phyloP scores from a whole-genome alignment of 2,888 invertebrate species.

The Hirtodrosophila histrioides region DNA sequence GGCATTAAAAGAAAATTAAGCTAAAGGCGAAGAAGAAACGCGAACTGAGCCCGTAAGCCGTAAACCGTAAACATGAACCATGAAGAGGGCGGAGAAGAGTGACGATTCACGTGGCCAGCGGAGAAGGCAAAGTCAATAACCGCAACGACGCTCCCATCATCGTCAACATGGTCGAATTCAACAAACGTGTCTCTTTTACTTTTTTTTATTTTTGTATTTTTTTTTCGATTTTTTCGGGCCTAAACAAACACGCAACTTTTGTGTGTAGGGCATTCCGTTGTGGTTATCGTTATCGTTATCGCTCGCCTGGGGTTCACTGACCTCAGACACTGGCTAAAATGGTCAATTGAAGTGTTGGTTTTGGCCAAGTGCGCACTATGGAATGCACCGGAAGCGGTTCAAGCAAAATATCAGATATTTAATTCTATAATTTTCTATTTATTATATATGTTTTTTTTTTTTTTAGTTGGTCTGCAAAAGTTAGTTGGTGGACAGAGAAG shows the following conservation, averaged over 20 bases:
- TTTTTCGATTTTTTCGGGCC: conserved; percentile 36
- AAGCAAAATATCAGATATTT: conserved; percentile 3
- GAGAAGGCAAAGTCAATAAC: conserved; percentile 62
- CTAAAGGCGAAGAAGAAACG: conserved; percentile 32
- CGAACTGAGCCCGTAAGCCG: background rate
- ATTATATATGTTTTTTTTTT: conserved; percentile 1
- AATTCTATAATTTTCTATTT: background rate
- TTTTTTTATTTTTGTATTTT: conserved; percentile 3
- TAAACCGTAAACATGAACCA: conserved; percentile 13
- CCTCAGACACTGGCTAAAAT: conserved; percentile 57
- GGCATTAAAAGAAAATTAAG: conserved; percentile 29
- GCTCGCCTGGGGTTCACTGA: conserved; percentile 57
- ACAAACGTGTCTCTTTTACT: conserved; percentile 20
- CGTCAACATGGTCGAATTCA: conserved; percentile 12
- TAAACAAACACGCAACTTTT: conserved; percentile 71
- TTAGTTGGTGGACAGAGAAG: conserved; percentile 6
- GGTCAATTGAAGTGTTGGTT: conserved; percentile 24
- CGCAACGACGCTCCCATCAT: conserved; percentile 49
- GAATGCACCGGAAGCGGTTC: conserved; percentile 37
- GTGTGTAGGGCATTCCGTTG: conserved; percentile 12
- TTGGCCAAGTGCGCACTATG: conserved; percentile 21
- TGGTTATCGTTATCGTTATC: conserved; percentile 7
- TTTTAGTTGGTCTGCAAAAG: background rate
- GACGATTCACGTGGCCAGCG: conserved; percentile 29
- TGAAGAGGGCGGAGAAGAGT: background rate